These are phyloP conservation scores for Glaucopsyche alexis DNA, from an alignment of 2,888 invertebrate species.

Conservation along the genomic window DNA sequence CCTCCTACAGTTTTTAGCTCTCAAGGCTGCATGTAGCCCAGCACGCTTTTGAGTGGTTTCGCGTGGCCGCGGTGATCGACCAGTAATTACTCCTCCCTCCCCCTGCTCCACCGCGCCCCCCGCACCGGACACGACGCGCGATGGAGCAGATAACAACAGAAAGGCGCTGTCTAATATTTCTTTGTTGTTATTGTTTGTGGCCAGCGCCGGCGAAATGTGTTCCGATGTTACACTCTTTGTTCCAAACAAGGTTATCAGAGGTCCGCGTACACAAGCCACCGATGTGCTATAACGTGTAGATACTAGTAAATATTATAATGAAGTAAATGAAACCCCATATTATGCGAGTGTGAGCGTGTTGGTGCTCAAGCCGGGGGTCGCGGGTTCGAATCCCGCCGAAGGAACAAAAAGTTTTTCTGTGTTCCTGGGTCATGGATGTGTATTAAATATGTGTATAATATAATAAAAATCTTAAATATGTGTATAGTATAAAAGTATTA, in stretches of 20 bases:
- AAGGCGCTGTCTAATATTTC: constrained; percentile 43
- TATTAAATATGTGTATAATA: no score
- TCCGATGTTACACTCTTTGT: constrained; percentile 40
- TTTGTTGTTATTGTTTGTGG: constrained; percentile 42
- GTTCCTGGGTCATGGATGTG: no score
- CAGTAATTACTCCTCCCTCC: constrained; percentile 7
- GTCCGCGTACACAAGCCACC: constrained; percentile 21
- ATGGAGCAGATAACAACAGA: constrained; percentile 43
- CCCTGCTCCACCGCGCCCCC: constrained; percentile 5
- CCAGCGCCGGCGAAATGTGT: constrained; percentile 37
- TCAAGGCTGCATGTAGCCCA: neutral
- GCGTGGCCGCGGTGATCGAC: constrained; percentile 5
- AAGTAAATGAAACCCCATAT: no score
- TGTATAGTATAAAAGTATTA: no score
- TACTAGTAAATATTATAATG: neutral
- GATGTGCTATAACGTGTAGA: neutral
- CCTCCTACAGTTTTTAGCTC: neutral
- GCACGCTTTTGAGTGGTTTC: neutral
- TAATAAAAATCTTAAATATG: no score
- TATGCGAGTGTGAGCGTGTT: no score
- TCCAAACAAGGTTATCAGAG: constrained; percentile 35
- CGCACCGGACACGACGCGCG: constrained; percentile 35
- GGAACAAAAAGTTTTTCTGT: no score
- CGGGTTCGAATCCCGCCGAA: no score
- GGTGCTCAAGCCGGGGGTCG: no score